Base-by-base conservation (phyloP, 2,888 invertebrate species). In the Alitta virens region DNA sequence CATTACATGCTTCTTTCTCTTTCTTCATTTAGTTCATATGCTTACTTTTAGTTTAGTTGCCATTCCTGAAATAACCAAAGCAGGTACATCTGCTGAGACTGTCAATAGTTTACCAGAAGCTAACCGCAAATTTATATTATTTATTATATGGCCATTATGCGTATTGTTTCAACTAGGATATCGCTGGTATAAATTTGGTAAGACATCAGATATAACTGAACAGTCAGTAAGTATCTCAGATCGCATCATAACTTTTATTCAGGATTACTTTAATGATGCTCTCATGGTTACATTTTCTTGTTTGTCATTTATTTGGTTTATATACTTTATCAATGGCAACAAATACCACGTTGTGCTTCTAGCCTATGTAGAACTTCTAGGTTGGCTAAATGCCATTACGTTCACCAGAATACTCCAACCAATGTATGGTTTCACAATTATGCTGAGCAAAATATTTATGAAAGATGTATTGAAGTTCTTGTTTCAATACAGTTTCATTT, bases 11-110 rank as follows among this genome's bases (percentile, higher is more conserved):
- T 54, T 74, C 1, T 61, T 79, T 5, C 72, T 78, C 69, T 7
- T 72, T 3, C 43, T 75, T n/a, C 80, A 80, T 63, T 72, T 79
- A 18, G 55, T 68, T 12, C 78, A 79, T 67, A 80, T 80, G 79
- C 65, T 67, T 40, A 53, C 75, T 1, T 74, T 77, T 56, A 76
- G 64, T 51, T 61, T 56, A 12, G 67, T 62, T 53, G 63, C 52
- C 26, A 64, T 63, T 2, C 69, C 69, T 2, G 25, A 21, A 16
- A 12, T 38, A n/a, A 52, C 5, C 2, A n/a, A 26, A n/a, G n/a
- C 3, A 3, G n/a, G 5, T 18, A 12, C 33, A 33, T 33, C 33
- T 33, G 12, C 33, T 33, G 46, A 46, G n/a, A 16, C 5, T 9
- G n/a, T n/a, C 5, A 46, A 5, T 9, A 46, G 9, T 18, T 18